A percentile compares a stretch with the other conserved stretches of the same genome.
Conservation (phyloP, 2,888 invertebrate genomes). For the Brenthis ino region DNA sequence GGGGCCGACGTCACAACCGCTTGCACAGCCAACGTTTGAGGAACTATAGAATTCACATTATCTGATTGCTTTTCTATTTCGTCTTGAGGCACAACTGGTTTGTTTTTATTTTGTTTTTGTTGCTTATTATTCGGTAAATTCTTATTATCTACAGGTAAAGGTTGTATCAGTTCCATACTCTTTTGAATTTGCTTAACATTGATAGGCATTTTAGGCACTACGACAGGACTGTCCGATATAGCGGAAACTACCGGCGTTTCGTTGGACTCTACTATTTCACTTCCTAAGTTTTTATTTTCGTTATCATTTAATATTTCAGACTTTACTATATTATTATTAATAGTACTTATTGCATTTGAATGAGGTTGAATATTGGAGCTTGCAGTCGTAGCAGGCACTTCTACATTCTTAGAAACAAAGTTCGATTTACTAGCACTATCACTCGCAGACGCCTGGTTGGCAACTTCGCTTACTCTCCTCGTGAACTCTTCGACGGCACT, state of each 20-base stretch:
- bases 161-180: conserved; percentile 60
- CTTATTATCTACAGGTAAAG: conserved; percentile 68
- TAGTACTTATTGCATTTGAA: conserved; percentile 68
- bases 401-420: conserved; percentile 58
- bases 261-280: conserved; percentile 65
- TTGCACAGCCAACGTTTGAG: conserved; percentile 25
- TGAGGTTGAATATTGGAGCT: conserved; percentile 62
- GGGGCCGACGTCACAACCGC: conserved; percentile 31
- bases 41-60: conserved; percentile 30
- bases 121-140: conserved; percentile 61
- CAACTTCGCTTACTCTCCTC: conserved; percentile 72
- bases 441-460: conserved; percentile 62
- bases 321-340: conserved; percentile 74
- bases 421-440: conserved; percentile 60
- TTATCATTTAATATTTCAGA: conserved; percentile 72
- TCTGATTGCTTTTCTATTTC: conserved; percentile 55
- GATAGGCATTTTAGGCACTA: conserved; percentile 81
- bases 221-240: conserved; percentile 86
- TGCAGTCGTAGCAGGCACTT: conserved; percentile 56
- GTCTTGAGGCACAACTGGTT: conserved; percentile 62
- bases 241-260: conserved; percentile 87
- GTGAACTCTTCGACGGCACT: conserved; percentile 75
- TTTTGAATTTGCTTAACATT: conserved; percentile 69
- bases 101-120: conserved; percentile 62
- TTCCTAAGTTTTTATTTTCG: conserved; percentile 68